Conservation (phyloP, 1,140 invertebrate genomes). For the Papilio polyxenes region DNA sequence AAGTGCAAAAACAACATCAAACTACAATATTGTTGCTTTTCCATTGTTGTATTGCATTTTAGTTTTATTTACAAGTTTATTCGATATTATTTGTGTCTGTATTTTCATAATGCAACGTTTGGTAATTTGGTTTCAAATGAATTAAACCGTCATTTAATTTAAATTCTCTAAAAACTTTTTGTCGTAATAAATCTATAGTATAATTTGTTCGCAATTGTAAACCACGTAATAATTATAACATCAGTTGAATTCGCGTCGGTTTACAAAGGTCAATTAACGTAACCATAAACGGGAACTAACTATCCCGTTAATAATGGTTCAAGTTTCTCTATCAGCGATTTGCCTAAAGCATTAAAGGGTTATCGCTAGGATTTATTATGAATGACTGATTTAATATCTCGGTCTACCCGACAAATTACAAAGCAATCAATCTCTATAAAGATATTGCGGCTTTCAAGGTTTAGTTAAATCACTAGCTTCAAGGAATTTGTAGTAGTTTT, state of each 20-base stretch:
- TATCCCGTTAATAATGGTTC: conserved; percentile 51
- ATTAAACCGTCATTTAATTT: neutral
- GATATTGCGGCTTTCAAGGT: no score
- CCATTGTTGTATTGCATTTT: neutral
- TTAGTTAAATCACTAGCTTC: no score
- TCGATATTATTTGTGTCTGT: neutral
- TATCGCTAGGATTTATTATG: conserved; percentile 42
- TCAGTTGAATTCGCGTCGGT: neutral
- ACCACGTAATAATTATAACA: neutral
- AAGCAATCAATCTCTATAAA: neutral
- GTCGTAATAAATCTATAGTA: neutral
- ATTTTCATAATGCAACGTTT: neutral
- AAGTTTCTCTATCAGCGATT: conserved; percentile 60
- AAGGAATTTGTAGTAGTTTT: no score
- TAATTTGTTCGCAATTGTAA: neutral
- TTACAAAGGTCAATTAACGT: conserved; percentile 39
- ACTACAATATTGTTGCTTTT: neutral
- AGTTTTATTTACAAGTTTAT: neutral
- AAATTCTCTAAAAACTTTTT: neutral
- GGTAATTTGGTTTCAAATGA: neutral
- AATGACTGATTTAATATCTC: conserved; percentile 34
- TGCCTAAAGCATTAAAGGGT: conserved; percentile 52
- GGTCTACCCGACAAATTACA: neutral
- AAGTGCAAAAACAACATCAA: neutral
- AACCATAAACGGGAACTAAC: conserved; percentile 48